phyloP scores from a whole-genome alignment of 2,888 invertebrate species.

The Habrosyne pyritoides region DNA sequence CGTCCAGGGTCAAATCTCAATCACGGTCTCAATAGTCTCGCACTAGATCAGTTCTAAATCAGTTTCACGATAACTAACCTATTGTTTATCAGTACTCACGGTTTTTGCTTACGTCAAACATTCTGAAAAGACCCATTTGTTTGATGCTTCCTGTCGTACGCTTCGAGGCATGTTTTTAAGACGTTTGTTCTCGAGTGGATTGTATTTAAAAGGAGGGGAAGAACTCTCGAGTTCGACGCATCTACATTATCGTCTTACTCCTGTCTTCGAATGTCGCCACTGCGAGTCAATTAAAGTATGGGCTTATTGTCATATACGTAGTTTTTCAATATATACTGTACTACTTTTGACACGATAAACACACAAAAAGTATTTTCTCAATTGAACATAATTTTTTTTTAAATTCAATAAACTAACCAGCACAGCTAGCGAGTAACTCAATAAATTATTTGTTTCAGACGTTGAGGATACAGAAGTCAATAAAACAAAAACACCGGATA shows the following conservation, averaged over 20 bases:
- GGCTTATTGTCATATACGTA: no score
- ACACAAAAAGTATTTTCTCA: no score
- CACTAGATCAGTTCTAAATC: no score
- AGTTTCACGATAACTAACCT: conserved; percentile 11
- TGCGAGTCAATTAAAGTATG: not conserved
- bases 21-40: no score
- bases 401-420: not conserved
- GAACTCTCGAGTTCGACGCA: conserved; percentile 47
- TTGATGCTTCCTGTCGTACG: conserved; percentile 46
- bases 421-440: not conserved
- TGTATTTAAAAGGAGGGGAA: conserved; percentile 45
- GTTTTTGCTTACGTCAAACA: conserved; percentile 10
- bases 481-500: conserved; percentile 38
- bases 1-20: no score
- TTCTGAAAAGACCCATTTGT: conserved; percentile 28
- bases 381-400: not conserved
- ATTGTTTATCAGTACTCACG: conserved; percentile 8
- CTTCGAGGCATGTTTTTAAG: conserved; percentile 22
- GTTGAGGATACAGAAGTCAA: conserved; percentile 38
- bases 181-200: conserved; percentile 44
- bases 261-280: conserved; percentile 26
- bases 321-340: no score
- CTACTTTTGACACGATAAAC: no score
- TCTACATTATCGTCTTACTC: conserved; percentile 60
- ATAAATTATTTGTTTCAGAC: conserved; percentile 38